Percentiles rank a stretch among this genome's conserved stretches.
Conservation (phyloP, 2,888 invertebrate genomes). For the Peribatodes rhomboidaria region DNA sequence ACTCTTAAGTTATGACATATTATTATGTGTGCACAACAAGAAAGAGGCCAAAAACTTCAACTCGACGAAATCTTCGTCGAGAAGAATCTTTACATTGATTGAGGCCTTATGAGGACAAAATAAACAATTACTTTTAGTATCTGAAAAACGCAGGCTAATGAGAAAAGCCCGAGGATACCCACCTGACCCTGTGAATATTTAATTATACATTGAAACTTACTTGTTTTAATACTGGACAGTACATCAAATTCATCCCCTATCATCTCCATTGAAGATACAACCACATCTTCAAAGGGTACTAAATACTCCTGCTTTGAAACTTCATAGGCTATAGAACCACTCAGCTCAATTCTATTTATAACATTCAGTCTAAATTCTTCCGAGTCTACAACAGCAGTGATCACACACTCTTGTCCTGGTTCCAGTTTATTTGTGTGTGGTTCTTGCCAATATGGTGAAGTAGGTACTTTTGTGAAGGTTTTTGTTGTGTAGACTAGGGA, state of each 20-base stretch:
- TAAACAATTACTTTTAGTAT: no score
- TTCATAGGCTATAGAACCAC: constrained; percentile 63
- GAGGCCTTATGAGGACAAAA: no score
- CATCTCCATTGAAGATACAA: constrained; percentile 60
- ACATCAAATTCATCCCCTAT: constrained; percentile 69
- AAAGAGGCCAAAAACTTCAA: no score
- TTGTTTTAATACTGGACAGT: constrained; percentile 52
- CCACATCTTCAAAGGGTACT: constrained; percentile 65
- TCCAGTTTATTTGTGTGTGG: constrained; percentile 47
- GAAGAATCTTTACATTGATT: no score
- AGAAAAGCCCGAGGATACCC: no score
- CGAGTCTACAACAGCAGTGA: constrained; percentile 61
- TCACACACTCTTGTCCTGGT: constrained; percentile 49
- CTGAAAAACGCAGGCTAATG: no score
- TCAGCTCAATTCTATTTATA: constrained; percentile 62
- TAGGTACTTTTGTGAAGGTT: constrained; percentile 55
- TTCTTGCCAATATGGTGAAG: constrained; percentile 65
- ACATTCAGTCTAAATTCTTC: constrained; percentile 62
- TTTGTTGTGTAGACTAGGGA: constrained; percentile 68
- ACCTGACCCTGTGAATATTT: no score
- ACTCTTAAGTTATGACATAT: no score
- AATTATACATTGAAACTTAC: no score
- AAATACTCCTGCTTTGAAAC: constrained; percentile 55
- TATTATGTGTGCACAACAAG: no score
- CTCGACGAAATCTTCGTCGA: no score